Evolutionary conservation across 2,113 vertebrate species (phyloP).

Genomic region (Empidonax traillii): DNA sequence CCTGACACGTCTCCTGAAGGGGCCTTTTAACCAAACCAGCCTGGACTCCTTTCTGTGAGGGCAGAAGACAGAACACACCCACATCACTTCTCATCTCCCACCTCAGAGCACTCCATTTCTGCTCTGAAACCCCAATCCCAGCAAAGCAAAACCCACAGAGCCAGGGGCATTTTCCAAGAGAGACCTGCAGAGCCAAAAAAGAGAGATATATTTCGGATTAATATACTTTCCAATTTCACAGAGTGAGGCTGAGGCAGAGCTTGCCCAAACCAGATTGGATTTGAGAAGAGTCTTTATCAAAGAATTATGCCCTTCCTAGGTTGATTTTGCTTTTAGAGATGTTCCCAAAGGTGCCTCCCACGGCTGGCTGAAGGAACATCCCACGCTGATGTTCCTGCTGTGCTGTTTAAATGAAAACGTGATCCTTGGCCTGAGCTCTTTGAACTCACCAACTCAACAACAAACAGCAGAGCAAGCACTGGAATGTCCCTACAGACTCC

Average conservation of each 20-base stretch:
- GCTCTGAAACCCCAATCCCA: neutral
- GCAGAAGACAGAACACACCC: neutral
- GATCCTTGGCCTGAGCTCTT: neutral
- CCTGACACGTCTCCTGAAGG: neutral
- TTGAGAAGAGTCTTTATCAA: neutral
- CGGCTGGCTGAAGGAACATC: neutral
- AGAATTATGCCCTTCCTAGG: neutral
- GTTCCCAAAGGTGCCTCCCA: neutral
- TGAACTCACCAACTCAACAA: neutral
- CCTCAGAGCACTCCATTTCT: neutral
- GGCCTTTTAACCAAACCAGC: neutral
- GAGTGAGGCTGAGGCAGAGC: neutral
- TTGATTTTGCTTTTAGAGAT: neutral
- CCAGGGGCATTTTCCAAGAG: fast-evolving
- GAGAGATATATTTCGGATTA: neutral
- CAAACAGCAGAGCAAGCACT: neutral
- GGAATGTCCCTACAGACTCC: neutral
- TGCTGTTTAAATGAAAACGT: no score
- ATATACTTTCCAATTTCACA: neutral
- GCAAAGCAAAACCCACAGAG: neutral
- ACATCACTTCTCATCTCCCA: neutral
- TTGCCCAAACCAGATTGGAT: neutral
- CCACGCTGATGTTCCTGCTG: fast-evolving
- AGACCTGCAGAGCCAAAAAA: neutral
- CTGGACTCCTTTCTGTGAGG: neutral